Conservation (phyloP, 1,140 invertebrate species). For the Phymastichus coffea region DNA sequence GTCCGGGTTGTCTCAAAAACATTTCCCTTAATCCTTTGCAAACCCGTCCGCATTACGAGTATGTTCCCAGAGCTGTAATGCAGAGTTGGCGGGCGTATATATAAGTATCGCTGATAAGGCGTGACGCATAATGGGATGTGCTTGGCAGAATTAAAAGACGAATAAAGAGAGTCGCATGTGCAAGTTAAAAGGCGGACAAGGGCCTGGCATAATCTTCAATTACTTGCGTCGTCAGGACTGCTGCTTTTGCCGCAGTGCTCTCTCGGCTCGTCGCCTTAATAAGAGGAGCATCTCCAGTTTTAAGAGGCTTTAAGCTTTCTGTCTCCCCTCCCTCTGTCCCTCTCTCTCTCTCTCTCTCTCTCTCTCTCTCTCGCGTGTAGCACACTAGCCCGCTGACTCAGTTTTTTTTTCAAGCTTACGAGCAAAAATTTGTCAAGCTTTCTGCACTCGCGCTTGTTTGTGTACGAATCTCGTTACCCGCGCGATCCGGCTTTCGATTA, state of each 20-base stretch:
- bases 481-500: too few relatives aligned
- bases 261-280: not conserved
- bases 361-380: not conserved
- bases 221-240: not conserved
- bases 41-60: too few relatives aligned
- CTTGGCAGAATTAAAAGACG: not conserved
- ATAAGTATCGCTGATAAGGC: constrained; percentile 10
- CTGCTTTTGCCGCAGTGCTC: not conserved
- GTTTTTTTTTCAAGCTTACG: too few relatives aligned
- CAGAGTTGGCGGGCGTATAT: too few relatives aligned
- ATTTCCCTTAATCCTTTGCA: too few relatives aligned
- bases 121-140: constrained; percentile 2
- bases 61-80: too few relatives aligned
- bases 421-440: too few relatives aligned
- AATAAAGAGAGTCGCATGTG: not conserved
- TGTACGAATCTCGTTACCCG: too few relatives aligned
- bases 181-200: not conserved
- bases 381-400: too few relatives aligned
- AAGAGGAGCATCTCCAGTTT: constrained; percentile 13
- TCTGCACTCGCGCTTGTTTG: constrained; percentile 1
- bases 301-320: not conserved
- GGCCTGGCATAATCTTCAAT: constrained; percentile 8
- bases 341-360: not conserved
- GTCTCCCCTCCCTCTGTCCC: not conserved
- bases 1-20: too few relatives aligned